Base-by-base conservation (phyloP, 2,888 invertebrate genomes). In the Candidula unifasciata region DNA sequence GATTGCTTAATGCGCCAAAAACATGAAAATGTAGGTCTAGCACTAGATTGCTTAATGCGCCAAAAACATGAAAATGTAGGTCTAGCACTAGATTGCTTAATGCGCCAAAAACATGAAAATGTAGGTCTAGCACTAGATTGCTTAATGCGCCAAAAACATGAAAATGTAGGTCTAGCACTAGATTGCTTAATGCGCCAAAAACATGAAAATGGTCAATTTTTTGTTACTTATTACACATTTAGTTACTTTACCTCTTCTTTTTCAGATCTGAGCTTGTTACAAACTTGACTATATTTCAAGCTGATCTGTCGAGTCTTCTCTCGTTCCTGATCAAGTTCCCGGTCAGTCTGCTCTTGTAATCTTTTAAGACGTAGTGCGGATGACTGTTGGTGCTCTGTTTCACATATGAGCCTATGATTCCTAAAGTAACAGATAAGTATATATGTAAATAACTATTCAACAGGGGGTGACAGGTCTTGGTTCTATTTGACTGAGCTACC, bases 281-380 rank as follows among this genome's bases (percentile, higher is more conserved):
- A 80, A 13, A 84, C 74, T 80, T 84, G 80, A 84, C 91, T 91
- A 82, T 90, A 89, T 87, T 91, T 92, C 77, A 79, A 82, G 37
- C 88, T 85, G 2, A 91, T 82, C 86, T 93, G 92, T 87, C 93
- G 87, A 64, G 89, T 88, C 84, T 91, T 91, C 85, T 93, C 93
- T 77, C 90, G 89, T 79, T 89, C 89, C 84, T 90, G 89, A 1
- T 87, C 89, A 21, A 89, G 76, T 13, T 91, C 89, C 71, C 89
- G 86, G 82, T 91, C 89, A 37, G 89, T 77, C 35, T 89, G 86
- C 33, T 91, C 90, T 52, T 89, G 86, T 33, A 89, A 89, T 52
- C 87, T 84, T 66, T 90, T 90, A 52, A 91, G 82, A n/a, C 92
- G 84, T 2, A 85, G 81, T n/a, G 89, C 88, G 8, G 86, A 74